Evolutionary conservation across 2,888 invertebrate genomes (phyloP), one percentile per base, ranked within the genome.

Genomic region (Apodemia mormo): DNA sequence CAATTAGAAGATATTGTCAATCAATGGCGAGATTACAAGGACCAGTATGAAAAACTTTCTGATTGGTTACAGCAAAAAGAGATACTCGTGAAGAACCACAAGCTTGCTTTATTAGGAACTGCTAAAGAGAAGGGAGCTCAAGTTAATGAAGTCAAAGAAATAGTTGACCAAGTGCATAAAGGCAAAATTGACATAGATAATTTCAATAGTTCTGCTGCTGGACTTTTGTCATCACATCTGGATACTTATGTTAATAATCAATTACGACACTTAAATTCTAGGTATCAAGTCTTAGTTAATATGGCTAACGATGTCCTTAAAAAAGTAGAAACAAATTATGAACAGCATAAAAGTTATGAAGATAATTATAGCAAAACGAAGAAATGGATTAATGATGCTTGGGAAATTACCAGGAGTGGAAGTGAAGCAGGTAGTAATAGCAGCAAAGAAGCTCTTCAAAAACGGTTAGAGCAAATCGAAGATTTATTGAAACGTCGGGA

Each of bases 61-160:
- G 98, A 98, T 85, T 98, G 98, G 98, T 87, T 98, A 45, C 98
- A 98, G 81, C 98, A 98, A 85, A 97, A 97, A 80, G 98, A 98
- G 79, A 97, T 98, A 79, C 94, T 98, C 9, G 96, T 98, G 12
- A 98, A 98, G 84, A 97, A 97, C 70, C 97, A 98, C 79, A 98
- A 98, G 86, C 95, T 97, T 37, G 96, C 97, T 33, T 90, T 98
- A 12, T 94, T 97, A 37, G 95, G 97, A 2, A 97, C 96, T 70
- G 93, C 97, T 1, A 94, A 95, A 67, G 98, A 98, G 79, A 98
- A 98, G 82, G 95, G 95, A 74, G 97, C 96, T 74, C 97, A 98
- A 92, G 97, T 98, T 0, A 94, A 94, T 67, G 97, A 97, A 81
- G 97, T 97, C 43, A 94, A 96, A 85, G 96, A 96, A 74, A 96